A percentile compares a stretch with the other conserved stretches of the same genome.
Evolutionary conservation across 2,888 invertebrate species (phyloP).

Genomic region (Hyalella azteca): DNA sequence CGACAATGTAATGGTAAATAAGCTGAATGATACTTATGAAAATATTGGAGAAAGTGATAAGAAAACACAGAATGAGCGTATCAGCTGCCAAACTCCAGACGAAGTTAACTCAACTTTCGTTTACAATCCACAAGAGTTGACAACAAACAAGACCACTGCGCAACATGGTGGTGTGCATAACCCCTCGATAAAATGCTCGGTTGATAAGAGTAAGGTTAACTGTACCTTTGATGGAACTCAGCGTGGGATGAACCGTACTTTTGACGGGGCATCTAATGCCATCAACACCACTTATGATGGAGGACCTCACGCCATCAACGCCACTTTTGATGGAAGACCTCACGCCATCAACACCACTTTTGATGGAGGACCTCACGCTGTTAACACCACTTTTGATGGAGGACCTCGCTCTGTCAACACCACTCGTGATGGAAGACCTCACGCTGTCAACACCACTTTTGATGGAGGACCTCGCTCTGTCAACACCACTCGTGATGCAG

Average conservation of each 20-base stretch:
- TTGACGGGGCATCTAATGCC: neutral
- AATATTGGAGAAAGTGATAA: too few relatives aligned
- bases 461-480: neutral
- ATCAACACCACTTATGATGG: neutral
- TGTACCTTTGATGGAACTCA: conserved; percentile 3
- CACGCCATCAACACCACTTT: neutral
- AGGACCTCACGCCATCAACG: neutral
- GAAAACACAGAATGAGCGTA: too few relatives aligned
- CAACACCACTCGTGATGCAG: neutral
- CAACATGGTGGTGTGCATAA: neutral
- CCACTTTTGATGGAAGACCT: neutral
- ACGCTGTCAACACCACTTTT: neutral
- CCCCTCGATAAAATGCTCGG: neutral
- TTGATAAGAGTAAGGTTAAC: neutral
- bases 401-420: neutral
- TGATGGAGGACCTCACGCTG: neutral
- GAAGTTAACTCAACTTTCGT: too few relatives aligned
- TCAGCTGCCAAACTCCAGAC: too few relatives aligned
- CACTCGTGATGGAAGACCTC: neutral
- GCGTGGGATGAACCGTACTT: neutral
- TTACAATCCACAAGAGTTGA: too few relatives aligned
- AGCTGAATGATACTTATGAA: too few relatives aligned
- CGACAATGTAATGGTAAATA: too few relatives aligned
- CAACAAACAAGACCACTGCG: too few relatives aligned
- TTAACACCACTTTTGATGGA: neutral